phyloP scores from a whole-genome alignment of 2,888 invertebrate species.

The Nebria salina region DNA sequence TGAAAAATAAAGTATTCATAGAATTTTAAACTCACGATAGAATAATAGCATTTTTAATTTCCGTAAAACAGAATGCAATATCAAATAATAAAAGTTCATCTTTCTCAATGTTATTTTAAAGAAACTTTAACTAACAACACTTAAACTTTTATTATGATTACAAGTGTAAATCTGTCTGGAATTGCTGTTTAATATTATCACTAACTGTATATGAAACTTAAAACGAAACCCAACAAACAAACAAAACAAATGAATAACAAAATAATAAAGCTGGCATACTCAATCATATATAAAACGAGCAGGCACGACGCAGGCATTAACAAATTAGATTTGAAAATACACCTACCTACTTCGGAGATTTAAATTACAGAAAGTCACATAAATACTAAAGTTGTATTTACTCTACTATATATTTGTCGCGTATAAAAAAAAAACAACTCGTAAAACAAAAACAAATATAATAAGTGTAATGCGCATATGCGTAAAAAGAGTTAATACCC shows the following conservation, averaged over 20 bases:
- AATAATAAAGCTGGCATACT: neutral
- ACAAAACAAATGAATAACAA: neutral
- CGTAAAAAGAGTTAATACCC: slow-evolving; percentile 14
- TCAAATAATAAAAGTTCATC: no score
- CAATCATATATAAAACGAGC: neutral
- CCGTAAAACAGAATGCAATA: no score
- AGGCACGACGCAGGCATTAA: neutral
- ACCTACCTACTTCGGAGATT: neutral
- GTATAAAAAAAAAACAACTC: neutral
- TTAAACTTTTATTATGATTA: no score
- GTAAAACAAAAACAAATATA: slow-evolving; percentile 16
- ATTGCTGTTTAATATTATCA: neutral
- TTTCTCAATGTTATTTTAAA: no score
- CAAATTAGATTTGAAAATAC: slow-evolving; percentile 6
- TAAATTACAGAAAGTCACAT: slow-evolving; percentile 18
- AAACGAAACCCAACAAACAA: neutral
- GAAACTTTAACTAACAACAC: no score
- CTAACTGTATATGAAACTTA: neutral
- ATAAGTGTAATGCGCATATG: slow-evolving; percentile 2
- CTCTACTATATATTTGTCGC: neutral
- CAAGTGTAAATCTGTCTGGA: neutral
- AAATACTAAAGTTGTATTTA: neutral
- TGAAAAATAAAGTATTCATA: no score
- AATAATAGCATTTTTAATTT: no score
- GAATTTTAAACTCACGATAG: no score